These are phyloP conservation scores for Ptyas mucosa DNA, from an alignment of 2,113 vertebrate genomes.

Conservation along the genomic window DNA sequence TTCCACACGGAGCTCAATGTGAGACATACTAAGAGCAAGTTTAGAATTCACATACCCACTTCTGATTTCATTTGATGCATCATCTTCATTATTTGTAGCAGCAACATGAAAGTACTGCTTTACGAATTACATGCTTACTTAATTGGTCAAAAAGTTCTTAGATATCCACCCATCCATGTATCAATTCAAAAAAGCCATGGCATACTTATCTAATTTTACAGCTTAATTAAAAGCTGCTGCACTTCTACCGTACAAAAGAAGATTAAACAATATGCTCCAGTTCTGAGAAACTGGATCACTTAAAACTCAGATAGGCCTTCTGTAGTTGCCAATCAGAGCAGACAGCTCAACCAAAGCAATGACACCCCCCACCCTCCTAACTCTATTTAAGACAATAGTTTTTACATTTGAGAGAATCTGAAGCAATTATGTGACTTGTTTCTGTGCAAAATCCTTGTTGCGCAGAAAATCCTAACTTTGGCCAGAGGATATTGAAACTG, in stretches of 20 bases:
- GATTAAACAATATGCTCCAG: not conserved
- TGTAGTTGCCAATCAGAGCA: not conserved
- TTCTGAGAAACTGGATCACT: not conserved
- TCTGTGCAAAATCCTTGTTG: not conserved
- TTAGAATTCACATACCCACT: not conserved
- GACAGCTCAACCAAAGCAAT: not conserved
- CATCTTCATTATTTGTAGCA: not conserved
- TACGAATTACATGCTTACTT: not conserved
- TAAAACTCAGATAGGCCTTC: not conserved
- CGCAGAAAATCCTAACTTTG: not conserved
- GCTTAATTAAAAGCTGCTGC: not conserved
- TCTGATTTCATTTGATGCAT: not conserved
- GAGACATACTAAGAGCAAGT: not conserved
- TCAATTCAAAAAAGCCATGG: not conserved
- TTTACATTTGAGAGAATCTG: not conserved
- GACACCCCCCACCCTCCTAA: fast-evolving
- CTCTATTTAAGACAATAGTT: fast-evolving
- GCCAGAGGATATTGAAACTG: not conserved
- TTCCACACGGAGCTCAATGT: not conserved
- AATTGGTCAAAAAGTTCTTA: not conserved
- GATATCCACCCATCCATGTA: not conserved
- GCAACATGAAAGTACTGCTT: not conserved
- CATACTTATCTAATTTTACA: not conserved
- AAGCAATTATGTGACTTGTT: not conserved
- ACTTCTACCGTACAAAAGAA: not conserved